phyloP scores from a whole-genome alignment of 2,888 invertebrate genomes.

The Scaptomyza cyrtandrae region DNA sequence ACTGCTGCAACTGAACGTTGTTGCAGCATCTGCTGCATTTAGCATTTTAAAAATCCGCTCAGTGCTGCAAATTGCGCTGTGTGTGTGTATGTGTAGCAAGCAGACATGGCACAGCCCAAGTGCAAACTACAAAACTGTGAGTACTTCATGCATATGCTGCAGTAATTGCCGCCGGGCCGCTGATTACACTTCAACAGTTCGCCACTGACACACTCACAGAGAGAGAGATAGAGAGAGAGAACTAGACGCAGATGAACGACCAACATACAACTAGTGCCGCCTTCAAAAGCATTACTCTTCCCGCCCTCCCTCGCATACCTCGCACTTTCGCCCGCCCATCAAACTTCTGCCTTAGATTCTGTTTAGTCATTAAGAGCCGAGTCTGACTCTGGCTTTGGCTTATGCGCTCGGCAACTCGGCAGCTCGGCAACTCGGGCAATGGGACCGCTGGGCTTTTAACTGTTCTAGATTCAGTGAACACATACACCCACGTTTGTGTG shows the following conservation, averaged over 20 bases:
- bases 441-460: constrained; percentile 76
- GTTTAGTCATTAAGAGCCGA: constrained; percentile 34
- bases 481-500: not conserved
- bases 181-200: constrained; percentile 78
- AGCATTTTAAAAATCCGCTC: constrained; percentile 70
- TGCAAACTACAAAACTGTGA: constrained; percentile 57
- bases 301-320: not conserved
- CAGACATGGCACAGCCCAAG: constrained; percentile 36
- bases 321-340: not conserved
- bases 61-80: constrained; percentile 73
- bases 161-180: constrained; percentile 79
- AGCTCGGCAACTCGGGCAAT: constrained; percentile 41
- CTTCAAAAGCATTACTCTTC: constrained; percentile 36
- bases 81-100: constrained; percentile 3
- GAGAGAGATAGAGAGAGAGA: no score
- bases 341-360: constrained; percentile 25
- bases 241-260: constrained; percentile 56
- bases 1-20: constrained; percentile 49
- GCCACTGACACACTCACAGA: constrained; percentile 29
- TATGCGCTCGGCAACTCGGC: constrained; percentile 24
- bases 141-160: constrained; percentile 67
- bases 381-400: constrained; percentile 20
- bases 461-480: constrained; percentile 59
- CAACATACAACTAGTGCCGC: constrained; percentile 56
- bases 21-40: constrained; percentile 47